Conservation (phyloP, 2,888 invertebrate genomes). For the Hartigia nigra region DNA sequence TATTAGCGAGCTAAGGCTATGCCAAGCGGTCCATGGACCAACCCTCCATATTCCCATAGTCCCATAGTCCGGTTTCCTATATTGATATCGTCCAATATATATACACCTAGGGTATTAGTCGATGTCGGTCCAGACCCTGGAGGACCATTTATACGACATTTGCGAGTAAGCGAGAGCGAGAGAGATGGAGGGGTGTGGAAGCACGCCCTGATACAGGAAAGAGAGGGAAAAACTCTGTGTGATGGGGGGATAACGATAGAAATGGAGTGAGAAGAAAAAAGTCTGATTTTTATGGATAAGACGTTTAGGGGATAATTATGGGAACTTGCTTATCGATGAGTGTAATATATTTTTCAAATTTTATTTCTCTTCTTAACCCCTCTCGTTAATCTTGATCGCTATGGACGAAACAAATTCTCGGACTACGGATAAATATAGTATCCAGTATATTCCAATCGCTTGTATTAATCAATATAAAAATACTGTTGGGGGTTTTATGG, state of each 20-base stretch:
- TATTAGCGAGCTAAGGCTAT: slow-evolving; percentile 52
- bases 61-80: slow-evolving; percentile 45
- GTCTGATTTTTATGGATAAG: slow-evolving; percentile 50
- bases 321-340: not conserved
- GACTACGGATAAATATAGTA: not conserved
- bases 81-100: slow-evolving; percentile 45
- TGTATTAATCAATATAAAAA: not conserved
- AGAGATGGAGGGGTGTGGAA: not conserved
- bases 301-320: slow-evolving; percentile 33
- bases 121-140: slow-evolving; percentile 47
- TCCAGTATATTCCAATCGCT: not conserved
- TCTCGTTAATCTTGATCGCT: not conserved
- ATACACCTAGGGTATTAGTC: slow-evolving; percentile 46
- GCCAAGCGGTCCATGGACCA: slow-evolving; percentile 3
- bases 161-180: slow-evolving; percentile 31
- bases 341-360: not conserved
- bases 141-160: slow-evolving; percentile 54
- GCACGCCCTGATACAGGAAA: not conserved
- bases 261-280: slow-evolving; percentile 31
- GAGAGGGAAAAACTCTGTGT: not conserved
- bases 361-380: not conserved
- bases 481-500: not conserved
- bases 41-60: slow-evolving; percentile 18
- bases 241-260: not conserved
- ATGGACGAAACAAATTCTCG: not conserved